Conservation (phyloP, 2,113 vertebrate species). For the Labrus mixtus region DNA sequence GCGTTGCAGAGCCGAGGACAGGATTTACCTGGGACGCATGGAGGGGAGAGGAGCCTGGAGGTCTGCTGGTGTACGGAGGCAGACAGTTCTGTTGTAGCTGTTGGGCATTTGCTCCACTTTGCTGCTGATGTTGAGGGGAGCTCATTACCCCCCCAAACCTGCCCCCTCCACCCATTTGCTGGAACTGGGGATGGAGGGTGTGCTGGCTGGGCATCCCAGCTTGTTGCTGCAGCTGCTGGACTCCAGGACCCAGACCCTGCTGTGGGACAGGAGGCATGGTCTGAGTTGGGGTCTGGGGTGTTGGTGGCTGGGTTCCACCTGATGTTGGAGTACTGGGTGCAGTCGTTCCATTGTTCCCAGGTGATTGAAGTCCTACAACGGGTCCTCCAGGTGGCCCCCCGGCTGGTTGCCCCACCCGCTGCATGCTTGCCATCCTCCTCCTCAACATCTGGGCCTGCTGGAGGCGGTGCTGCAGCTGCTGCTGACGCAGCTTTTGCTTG, state of each 20-base stretch:
- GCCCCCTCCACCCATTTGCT: slow-evolving; percentile 82
- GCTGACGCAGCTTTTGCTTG: slow-evolving; percentile 97
- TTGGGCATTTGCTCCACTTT: slow-evolving; percentile 80
- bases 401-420: slow-evolving; percentile 88
- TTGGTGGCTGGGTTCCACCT: slow-evolving; percentile 90
- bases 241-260: slow-evolving; percentile 73
- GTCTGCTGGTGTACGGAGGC: slow-evolving; percentile 85
- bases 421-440: slow-evolving; percentile 97
- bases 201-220: slow-evolving; percentile 88
- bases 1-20: slow-evolving; percentile 89
- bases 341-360: slow-evolving; percentile 77
- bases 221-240: slow-evolving; percentile 55
- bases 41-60: slow-evolving; percentile 88
- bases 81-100: slow-evolving; percentile 83
- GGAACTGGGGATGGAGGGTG: slow-evolving; percentile 88
- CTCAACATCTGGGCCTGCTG: slow-evolving; percentile 98
- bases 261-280: slow-evolving; percentile 65
- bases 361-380: slow-evolving; percentile 89
- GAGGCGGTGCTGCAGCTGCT: slow-evolving; percentile 96
- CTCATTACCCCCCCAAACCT: slow-evolving; percentile 83
- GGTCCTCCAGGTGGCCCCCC: slow-evolving; percentile 76
- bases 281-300: slow-evolving; percentile 90
- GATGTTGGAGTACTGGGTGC: slow-evolving; percentile 93
- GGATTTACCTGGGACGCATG: slow-evolving; percentile 95
- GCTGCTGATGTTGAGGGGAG: slow-evolving; percentile 81